phyloP scores from a whole-genome alignment of 2,888 invertebrate genomes.

The Platypus cylindrus region DNA sequence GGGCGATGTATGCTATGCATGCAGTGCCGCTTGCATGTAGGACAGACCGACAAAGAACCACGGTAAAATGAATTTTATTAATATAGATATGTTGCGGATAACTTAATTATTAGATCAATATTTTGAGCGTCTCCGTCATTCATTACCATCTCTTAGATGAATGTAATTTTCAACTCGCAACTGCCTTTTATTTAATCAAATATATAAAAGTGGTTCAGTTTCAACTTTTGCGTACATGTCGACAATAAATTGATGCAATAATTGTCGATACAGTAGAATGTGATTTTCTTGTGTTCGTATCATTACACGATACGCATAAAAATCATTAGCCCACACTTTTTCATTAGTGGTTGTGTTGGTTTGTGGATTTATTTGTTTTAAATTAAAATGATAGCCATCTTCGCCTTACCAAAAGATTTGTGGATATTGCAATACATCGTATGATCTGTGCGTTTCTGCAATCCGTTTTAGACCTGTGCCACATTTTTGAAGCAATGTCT shows the following conservation, averaged over 20 bases:
- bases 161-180: slow-evolving; percentile 26
- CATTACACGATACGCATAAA: slow-evolving; percentile 20
- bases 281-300: slow-evolving; percentile 20
- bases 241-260: slow-evolving; percentile 29
- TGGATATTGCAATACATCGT: slow-evolving; percentile 30
- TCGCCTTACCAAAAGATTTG: slow-evolving; percentile 20
- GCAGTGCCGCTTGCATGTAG: no score
- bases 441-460: slow-evolving; percentile 24
- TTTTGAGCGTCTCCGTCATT: no score
- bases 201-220: slow-evolving; percentile 25
- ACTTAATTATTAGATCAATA: no score
- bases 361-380: slow-evolving; percentile 1
- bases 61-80: no score
- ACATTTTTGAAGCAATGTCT: slow-evolving; percentile 2
- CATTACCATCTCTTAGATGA: slow-evolving; percentile 29
- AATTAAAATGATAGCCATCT: slow-evolving; percentile 11
- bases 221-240: slow-evolving; percentile 32
- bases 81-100: no score
- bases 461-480: slow-evolving; percentile 8
- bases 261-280: slow-evolving; percentile 20
- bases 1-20: no score
- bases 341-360: slow-evolving; percentile 1
- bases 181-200: slow-evolving; percentile 24
- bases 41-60: no score
- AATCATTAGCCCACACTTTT: slow-evolving; percentile 5